Evolutionary conservation across 2,113 vertebrate genomes (phyloP).

Genomic region (Rhegmatorhina hoffmannsi): DNA sequence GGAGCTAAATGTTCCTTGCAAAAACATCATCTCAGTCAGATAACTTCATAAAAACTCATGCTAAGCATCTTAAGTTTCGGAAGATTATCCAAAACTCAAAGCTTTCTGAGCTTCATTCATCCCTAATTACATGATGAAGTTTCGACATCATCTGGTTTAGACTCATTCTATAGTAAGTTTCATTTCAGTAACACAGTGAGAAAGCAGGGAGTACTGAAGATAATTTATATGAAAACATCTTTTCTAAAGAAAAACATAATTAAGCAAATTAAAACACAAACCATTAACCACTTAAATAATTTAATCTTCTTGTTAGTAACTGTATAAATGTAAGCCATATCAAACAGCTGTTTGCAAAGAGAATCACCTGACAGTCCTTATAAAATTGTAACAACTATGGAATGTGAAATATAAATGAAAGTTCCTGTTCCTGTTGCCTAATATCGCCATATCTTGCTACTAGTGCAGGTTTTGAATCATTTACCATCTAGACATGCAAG

Average conservation of each 20-base stretch:
- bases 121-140: neutral
- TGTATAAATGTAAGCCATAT: neutral
- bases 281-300: neutral
- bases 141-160: neutral
- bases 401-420: neutral
- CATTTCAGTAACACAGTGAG: neutral
- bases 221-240: neutral
- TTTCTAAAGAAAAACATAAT: neutral
- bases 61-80: neutral
- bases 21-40: neutral
- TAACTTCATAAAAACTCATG: neutral
- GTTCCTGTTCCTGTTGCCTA: neutral
- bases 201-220: neutral
- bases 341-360: neutral
- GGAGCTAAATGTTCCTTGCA: neutral
- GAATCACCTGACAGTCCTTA: neutral
- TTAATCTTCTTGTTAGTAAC: neutral
- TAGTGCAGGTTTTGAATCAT: neutral
- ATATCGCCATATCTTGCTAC: neutral
- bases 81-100: conserved; percentile 18
- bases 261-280: neutral
- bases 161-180: neutral
- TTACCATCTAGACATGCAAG: neutral
- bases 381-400: neutral
- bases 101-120: neutral